A percentile compares a stretch with the other conserved stretches of the same genome.
Evolutionary conservation across 2,797 vertebrate genomes (phyloP).

Genomic region (Artibeus lituratus): DNA sequence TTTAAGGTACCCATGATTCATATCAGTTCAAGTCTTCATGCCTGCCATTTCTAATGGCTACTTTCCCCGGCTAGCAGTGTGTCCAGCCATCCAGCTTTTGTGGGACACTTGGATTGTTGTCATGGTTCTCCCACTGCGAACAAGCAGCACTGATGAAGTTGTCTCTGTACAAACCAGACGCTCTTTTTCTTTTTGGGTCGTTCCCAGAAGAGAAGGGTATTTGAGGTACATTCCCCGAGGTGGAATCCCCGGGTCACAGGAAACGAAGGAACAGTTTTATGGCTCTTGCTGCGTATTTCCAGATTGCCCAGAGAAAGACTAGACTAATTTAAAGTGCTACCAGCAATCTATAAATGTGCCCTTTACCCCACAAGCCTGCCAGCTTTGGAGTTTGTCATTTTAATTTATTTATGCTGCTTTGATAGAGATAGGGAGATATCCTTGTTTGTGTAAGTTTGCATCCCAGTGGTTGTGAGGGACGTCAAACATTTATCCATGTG

Average conservation of each 20-base stretch:
- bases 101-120: background rate
- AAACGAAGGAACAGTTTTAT: constrained; percentile 55
- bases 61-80: background rate
- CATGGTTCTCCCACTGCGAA: background rate
- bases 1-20: background rate
- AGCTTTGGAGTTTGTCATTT: background rate
- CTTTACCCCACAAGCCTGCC: background rate
- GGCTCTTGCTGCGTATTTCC: background rate
- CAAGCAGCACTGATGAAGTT: background rate
- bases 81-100: background rate
- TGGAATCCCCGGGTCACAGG: constrained; percentile 25
- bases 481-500: background rate
- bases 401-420: background rate
- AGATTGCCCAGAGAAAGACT: constrained; percentile 47
- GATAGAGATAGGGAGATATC: background rate
- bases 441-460: background rate
- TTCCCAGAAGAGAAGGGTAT: background rate
- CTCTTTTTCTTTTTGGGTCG: background rate
- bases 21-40: background rate
- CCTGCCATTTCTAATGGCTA: background rate
- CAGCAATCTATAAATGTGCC: background rate
- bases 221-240: background rate
- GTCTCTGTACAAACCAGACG: background rate
- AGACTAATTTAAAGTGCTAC: constrained; percentile 25
- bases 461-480: background rate